Evolutionary conservation across 1,140 invertebrate species (phyloP).

Genomic region (Zophobas morio): DNA sequence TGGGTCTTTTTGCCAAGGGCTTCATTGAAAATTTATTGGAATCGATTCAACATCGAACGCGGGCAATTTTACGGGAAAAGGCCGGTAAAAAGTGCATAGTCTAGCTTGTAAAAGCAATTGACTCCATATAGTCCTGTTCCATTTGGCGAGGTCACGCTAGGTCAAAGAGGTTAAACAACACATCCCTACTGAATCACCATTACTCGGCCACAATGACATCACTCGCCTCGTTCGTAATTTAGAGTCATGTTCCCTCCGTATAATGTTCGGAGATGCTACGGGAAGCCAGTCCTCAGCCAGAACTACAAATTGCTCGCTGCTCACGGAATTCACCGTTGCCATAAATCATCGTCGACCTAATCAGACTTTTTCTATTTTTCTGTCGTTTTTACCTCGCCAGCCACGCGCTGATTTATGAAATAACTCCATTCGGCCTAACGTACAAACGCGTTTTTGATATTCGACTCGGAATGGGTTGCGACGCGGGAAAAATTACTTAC

Average conservation of each 20-base stretch:
- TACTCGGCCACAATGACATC: constrained; percentile 45
- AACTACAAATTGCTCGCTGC: constrained; percentile 23
- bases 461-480: constrained; percentile 8
- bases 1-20: not conserved
- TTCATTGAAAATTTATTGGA: not conserved
- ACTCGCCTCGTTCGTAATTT: constrained; percentile 41
- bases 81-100: not conserved
- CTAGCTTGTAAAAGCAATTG: constrained; percentile 19
- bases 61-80: not conserved
- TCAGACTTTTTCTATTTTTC: constrained; percentile 42
- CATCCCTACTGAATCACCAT: constrained; percentile 46
- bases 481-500: constrained; percentile 18
- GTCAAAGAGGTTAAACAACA: constrained; percentile 47
- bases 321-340: constrained; percentile 30
- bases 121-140: constrained; percentile 11
- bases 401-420: constrained; percentile 23
- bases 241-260: constrained; percentile 26
- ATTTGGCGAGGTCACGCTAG: constrained; percentile 35
- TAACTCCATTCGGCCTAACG: constrained; percentile 18
- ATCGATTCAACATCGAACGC: not conserved
- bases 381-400: constrained; percentile 8
- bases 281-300: constrained; percentile 7
- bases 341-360: constrained; percentile 35
- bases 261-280: constrained; percentile 28
- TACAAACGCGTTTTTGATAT: constrained; percentile 38